Percentiles rank a stretch among this genome's conserved stretches.
Evolutionary conservation across 2,113 vertebrate genomes (phyloP).

Genomic region (Protobothrops mucrosquamatus): DNA sequence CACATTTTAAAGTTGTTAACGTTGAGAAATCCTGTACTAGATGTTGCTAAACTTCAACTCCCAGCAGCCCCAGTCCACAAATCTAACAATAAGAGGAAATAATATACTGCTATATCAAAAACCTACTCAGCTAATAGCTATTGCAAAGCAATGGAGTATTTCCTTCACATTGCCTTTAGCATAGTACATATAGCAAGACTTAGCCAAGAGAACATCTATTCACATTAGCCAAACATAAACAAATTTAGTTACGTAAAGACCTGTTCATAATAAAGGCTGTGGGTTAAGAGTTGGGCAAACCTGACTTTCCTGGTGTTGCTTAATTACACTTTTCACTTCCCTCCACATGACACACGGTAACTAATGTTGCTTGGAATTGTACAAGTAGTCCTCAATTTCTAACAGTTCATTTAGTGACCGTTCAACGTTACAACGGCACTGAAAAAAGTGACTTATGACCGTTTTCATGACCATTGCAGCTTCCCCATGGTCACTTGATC

Average conservation of each 20-base stretch:
- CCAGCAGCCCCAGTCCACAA: background rate
- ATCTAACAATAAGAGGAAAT: background rate
- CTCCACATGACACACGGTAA: background rate
- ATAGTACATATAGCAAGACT: background rate
- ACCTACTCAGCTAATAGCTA: background rate
- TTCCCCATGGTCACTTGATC: background rate
- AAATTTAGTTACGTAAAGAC: background rate
- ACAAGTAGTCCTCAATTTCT: background rate
- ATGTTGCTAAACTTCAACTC: background rate
- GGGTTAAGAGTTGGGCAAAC: background rate
- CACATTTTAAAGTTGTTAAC: background rate
- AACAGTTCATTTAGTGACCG: background rate
- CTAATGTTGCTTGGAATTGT: background rate
- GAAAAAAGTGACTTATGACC: too few relatives aligned
- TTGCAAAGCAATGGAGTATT: background rate
- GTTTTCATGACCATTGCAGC: background rate
- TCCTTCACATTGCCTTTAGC: background rate
- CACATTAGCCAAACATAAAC: background rate
- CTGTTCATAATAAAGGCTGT: background rate
- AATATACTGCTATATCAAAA: background rate
- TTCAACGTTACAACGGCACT: background rate
- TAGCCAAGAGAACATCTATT: background rate
- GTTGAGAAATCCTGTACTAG: background rate
- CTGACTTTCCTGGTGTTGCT: background rate
- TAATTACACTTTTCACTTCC: background rate